phyloP scores from a whole-genome alignment of 2,888 invertebrate species.

The Liodrosophila aerea region DNA sequence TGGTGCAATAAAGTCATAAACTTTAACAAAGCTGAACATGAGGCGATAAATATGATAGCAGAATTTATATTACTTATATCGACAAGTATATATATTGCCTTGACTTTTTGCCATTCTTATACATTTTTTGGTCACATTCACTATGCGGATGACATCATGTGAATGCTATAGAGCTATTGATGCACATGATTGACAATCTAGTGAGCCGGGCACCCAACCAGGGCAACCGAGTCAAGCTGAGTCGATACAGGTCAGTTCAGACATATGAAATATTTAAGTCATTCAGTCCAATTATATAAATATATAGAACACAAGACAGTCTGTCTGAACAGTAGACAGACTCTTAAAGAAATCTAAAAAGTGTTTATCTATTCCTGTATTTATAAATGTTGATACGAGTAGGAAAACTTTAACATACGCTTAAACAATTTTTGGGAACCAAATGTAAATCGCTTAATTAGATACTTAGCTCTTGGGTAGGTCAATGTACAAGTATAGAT shows the following conservation, averaged over 20 bases:
- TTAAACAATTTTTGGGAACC: slow-evolving; percentile 23
- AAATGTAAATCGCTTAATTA: slow-evolving; percentile 48
- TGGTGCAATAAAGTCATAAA: slow-evolving; percentile 50
- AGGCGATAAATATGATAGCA: slow-evolving; percentile 25
- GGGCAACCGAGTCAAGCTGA: slow-evolving; percentile 8
- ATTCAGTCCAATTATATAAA: slow-evolving; percentile 61
- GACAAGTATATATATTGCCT: slow-evolving; percentile 5
- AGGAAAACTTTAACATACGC: too few relatives aligned
- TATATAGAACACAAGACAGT: slow-evolving; percentile 2
- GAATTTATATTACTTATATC: slow-evolving; percentile 2
- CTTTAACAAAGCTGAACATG: slow-evolving; percentile 25
- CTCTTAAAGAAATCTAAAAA: neutral
- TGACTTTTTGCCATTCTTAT: slow-evolving; percentile 18
- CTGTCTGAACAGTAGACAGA: neutral
- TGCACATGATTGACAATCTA: slow-evolving; percentile 73
- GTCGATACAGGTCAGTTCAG: slow-evolving; percentile 33
- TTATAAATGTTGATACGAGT: too few relatives aligned
- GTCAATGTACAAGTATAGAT: slow-evolving; percentile 30
- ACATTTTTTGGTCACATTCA: slow-evolving; percentile 4
- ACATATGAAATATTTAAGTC: slow-evolving; percentile 48
- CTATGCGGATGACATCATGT: slow-evolving; percentile 40
- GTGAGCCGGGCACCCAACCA: slow-evolving; percentile 35
- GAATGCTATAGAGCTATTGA: slow-evolving; percentile 45
- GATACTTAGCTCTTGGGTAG: slow-evolving; percentile 30
- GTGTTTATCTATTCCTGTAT: too few relatives aligned